Evolutionary conservation across 2,888 invertebrate species (phyloP), one percentile per base, ranked within the genome.

Genomic region (Pharmacophagus antenor): DNA sequence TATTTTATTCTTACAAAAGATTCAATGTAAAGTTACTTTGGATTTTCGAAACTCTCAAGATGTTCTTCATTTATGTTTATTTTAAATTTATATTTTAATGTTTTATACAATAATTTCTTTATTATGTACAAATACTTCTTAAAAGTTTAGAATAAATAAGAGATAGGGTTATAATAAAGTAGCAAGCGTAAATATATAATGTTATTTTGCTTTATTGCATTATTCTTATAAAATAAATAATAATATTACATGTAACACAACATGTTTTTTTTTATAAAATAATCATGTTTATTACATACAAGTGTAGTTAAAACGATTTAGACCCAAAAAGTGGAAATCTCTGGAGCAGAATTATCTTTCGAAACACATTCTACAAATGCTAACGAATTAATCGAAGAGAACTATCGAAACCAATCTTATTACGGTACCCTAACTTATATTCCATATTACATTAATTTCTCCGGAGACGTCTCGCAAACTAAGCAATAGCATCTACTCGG

Each of bases 361-460:
- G 61, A 58, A 52, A 51, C 53, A 20, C 10, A 62, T 62, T 67
- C 70, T 63, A 74, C 74, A 77, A 83, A 82, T 77, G 78, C 77
- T 79, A 77, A 70, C 67, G 73, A 74, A 73, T 73, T 74, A 78
- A 82, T 79, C 78, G 76, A 79, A 56, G 47, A 53, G 51, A 61
- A 56, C 48, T 52, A 57, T 56, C 53, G 56, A 61, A 22, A 21
- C 56, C 56, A 53, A 61, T 61, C 61, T 61, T 56, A 61, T 61
- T 61, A 61, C 56, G 48, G 42, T 56, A 47, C 27, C 70, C 79
- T 72, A 84, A 85, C 84, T 85, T 85, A 84, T 83, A 82, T 61
- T 81, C 80, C 79, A 83, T 80, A 84, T 86, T 82, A 88, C 77
- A 84, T 86, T 88, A 84, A 88, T 88, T 86, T 88, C 88, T 88